Conservation (phyloP, 2,113 vertebrate genomes). For the Tautogolabrus adspersus region DNA sequence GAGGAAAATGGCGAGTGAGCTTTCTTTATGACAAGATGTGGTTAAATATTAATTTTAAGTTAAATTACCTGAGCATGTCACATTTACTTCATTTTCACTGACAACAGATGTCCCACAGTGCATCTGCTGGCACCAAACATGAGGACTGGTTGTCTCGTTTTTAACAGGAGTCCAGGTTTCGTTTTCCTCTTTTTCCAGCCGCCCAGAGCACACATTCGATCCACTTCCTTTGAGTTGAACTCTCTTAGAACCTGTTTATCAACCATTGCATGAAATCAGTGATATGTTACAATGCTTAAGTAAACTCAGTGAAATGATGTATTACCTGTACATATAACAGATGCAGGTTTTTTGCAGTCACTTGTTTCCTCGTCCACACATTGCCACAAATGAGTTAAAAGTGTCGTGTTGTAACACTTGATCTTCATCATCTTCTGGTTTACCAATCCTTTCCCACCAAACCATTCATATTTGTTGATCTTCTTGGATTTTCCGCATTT, state of each 20-base stretch:
- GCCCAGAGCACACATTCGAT: conserved; percentile 61
- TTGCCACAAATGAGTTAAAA: conserved; percentile 54
- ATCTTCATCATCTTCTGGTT: fast-evolving
- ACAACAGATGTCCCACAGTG: conserved; percentile 45
- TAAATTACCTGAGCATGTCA: conserved; percentile 76
- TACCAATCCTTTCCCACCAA: fast-evolving
- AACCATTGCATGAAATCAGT: not conserved
- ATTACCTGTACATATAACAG: conserved; percentile 69
- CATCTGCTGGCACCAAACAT: conserved; percentile 47
- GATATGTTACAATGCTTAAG: not conserved
- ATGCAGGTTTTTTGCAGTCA: fast-evolving
- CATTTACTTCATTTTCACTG: fast-evolving
- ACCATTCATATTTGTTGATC: fast-evolving
- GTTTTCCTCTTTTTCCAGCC: not conserved
- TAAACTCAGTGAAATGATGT: not conserved
- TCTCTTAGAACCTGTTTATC: conserved; percentile 39
- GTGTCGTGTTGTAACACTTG: not conserved
- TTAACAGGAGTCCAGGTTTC: fast-evolving
- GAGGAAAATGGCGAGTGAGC: no score
- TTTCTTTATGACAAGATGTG: not conserved
- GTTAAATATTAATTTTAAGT: fast-evolving
- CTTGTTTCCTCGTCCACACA: not conserved
- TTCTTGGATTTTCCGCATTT: not conserved
- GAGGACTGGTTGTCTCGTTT: fast-evolving
- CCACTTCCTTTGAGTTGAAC: conserved; percentile 18